Evolutionary conservation across 2,888 invertebrate species (phyloP).

Genomic region (Amorpha juglandis): DNA sequence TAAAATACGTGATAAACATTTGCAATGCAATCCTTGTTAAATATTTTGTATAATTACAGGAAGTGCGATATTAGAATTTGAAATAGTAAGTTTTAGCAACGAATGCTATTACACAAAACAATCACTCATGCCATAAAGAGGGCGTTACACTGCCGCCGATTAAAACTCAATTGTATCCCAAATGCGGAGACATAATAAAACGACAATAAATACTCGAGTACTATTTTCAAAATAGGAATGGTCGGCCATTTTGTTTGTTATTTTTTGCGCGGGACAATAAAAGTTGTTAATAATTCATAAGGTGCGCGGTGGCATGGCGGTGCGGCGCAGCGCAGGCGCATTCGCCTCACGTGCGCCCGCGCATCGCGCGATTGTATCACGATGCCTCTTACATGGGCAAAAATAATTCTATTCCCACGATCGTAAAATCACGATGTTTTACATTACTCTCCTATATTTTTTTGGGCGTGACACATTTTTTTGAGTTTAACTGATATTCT

Average conservation of each 20-base stretch:
- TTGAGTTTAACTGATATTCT: slow-evolving; percentile 9
- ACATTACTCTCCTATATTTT: slow-evolving; percentile 28
- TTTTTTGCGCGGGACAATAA: slow-evolving; percentile 78
- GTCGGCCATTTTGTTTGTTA: slow-evolving; percentile 59
- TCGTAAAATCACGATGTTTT: slow-evolving; percentile 66
- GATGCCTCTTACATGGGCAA: slow-evolving; percentile 64
- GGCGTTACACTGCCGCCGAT: slow-evolving; percentile 36
- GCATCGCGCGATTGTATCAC: slow-evolving; percentile 57
- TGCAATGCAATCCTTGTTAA: not conserved
- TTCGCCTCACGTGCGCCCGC: slow-evolving; percentile 70
- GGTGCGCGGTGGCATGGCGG: slow-evolving; percentile 45
- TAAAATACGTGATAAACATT: not conserved
- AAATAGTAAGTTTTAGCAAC: slow-evolving; percentile 18
- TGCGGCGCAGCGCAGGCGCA: slow-evolving; percentile 55
- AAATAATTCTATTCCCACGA: slow-evolving; percentile 78
- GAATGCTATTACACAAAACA: not conserved
- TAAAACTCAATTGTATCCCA: slow-evolving; percentile 66
- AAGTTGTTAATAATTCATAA: slow-evolving; percentile 82
- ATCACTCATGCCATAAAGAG: slow-evolving; percentile 32
- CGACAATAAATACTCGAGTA: slow-evolving; percentile 65
- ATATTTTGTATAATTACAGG: slow-evolving; percentile 9
- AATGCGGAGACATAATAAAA: slow-evolving; percentile 74
- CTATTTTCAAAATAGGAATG: slow-evolving; percentile 79
- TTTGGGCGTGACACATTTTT: slow-evolving; percentile 25
- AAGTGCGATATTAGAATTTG: slow-evolving; percentile 3